A percentile compares a stretch with the other conserved stretches of the same genome.
These are phyloP conservation scores for Pecten maximus DNA, from an alignment of 2,888 invertebrate species.

Conservation along the genomic window DNA sequence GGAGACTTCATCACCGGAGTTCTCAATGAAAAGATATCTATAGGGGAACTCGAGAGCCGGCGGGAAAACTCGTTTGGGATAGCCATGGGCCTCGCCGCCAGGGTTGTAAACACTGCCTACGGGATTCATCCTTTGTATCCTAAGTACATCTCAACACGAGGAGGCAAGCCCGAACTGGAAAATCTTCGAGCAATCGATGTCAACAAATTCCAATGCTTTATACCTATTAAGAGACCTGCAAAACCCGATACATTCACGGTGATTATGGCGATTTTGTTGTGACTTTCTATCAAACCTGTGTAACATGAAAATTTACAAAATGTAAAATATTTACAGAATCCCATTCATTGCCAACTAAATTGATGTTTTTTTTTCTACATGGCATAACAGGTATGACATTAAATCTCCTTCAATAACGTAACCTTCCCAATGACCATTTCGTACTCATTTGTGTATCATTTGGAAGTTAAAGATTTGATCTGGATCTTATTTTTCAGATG, in stretches of 20 bases:
- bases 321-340: too few species aligned
- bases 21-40: background rate
- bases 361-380: too few species aligned
- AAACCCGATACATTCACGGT: slow-evolving; percentile 64
- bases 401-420: too few species aligned
- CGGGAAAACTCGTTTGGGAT: slow-evolving; percentile 42
- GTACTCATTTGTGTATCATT: too few species aligned
- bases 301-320: too few species aligned
- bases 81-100: slow-evolving; percentile 37
- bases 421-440: too few species aligned
- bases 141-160: slow-evolving; percentile 40
- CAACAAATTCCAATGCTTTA: slow-evolving; percentile 54
- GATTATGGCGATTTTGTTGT: background rate
- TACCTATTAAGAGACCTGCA: slow-evolving; percentile 62
- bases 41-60: slow-evolving; percentile 35
- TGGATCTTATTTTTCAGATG: slow-evolving; percentile 38
- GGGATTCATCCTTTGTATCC: slow-evolving; percentile 40
- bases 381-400: too few species aligned
- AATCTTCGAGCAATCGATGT: slow-evolving; percentile 51
- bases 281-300: background rate
- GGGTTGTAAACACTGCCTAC: slow-evolving; percentile 40
- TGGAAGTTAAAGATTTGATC: background rate
- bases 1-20: background rate
- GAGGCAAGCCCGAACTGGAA: slow-evolving; percentile 36
- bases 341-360: too few species aligned